These are phyloP conservation scores for Hirudo medicinalis DNA, from an alignment of 1,140 invertebrate species.

Conservation along the genomic window DNA sequence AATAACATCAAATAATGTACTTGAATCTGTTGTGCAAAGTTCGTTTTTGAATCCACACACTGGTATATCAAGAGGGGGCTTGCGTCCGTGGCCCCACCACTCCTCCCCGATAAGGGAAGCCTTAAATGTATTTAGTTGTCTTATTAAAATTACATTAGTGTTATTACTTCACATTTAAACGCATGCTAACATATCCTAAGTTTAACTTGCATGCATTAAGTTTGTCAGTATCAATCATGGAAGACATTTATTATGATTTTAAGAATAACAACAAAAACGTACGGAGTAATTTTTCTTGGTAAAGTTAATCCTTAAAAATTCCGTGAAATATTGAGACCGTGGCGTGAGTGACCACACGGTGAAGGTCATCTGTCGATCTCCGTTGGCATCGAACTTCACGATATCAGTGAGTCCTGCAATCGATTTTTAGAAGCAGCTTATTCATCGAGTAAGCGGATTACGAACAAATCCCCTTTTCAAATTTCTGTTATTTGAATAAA, in stretches of 20 bases:
- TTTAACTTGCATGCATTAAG: too few species aligned
- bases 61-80: slow-evolving; percentile 26
- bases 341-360: neutral
- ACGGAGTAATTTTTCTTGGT: neutral
- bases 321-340: neutral
- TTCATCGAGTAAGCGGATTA: too few species aligned
- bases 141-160: too few species aligned
- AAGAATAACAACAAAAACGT: too few species aligned
- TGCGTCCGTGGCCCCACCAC: slow-evolving; percentile 25
- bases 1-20: neutral
- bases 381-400: neutral
- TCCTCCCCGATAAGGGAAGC: neutral
- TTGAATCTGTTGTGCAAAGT: slow-evolving; percentile 23
- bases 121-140: neutral
- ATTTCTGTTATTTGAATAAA: too few species aligned
- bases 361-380: neutral
- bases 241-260: too few species aligned
- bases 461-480: too few species aligned
- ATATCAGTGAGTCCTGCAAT: neutral
- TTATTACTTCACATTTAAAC: too few species aligned
- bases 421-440: too few species aligned
- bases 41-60: slow-evolving; percentile 28
- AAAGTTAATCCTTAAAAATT: neutral
- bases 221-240: too few species aligned
- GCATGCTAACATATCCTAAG: too few species aligned